Base-by-base conservation (phyloP, 2,113 vertebrate genomes). In the Mustelus asterias region DNA sequence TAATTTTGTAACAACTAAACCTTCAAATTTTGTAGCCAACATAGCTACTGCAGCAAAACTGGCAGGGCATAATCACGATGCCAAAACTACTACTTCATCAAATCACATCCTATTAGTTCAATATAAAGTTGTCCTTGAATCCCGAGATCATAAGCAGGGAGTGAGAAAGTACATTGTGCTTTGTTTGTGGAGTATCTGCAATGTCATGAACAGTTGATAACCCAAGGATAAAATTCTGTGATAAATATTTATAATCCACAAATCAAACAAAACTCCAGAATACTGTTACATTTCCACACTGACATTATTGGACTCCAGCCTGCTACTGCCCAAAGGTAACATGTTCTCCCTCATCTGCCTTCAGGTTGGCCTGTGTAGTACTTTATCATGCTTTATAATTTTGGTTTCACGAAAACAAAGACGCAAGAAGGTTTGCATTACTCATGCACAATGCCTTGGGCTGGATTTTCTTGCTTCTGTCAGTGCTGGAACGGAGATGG, bases 201-300 rank as follows among this genome's bases (percentile, higher is more conserved):
- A 11, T 16, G 29, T 60, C 54, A 60, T 33, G 88, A 60, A 60
- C 54, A 60, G 60, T 63, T 14, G 26, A 14, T 58, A 63, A 63
- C 60, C 0, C 29, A 18, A 54, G 54, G 58, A 63, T 54, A 60
- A 90, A 90, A 90, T 89, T 54, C 86, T 10, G 44, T 48, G 20
- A 48, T 86, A 48, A 86, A 86, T 58, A 89, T 26, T 90, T 60
- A 1, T 13, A 63, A 90, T 60, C 4, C 29, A 54, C 29, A 90
- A 90, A 90, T 90, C 88, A 90, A 90, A 14, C 54, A 90, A 90
- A 63, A 60, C 88, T n/a, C 58, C 29, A 33, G 29, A 90, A 63
- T 29, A 6, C 5, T 14, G 33, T 63, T 90, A 29, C 24, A 90
- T 90, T 90, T 58, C 54, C 29, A 60, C 14, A 63, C 1, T 58